Evolutionary conservation across 2,888 invertebrate genomes (phyloP).

Genomic region (Drosophila macrospina): DNA sequence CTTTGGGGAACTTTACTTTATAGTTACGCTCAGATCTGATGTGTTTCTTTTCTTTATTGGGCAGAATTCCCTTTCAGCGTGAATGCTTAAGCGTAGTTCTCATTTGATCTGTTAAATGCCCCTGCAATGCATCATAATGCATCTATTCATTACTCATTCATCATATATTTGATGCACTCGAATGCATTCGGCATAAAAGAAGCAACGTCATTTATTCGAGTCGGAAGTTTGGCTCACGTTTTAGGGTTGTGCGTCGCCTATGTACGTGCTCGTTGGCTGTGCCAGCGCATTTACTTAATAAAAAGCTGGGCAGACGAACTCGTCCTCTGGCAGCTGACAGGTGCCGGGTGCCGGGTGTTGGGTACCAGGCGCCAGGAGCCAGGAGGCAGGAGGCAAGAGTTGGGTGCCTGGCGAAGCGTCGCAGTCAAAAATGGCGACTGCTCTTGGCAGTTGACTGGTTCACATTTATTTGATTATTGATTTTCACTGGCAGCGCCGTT

Average conservation of each 20-base stretch:
- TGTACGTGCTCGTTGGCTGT: slow-evolving; percentile 48
- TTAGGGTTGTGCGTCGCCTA: slow-evolving; percentile 52
- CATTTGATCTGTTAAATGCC: background rate
- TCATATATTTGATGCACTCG: slow-evolving; percentile 24
- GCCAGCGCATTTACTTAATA: slow-evolving; percentile 50
- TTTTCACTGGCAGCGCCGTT: slow-evolving; percentile 57
- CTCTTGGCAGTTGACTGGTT: slow-evolving; percentile 71
- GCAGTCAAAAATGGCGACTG: slow-evolving; percentile 51
- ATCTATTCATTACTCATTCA: slow-evolving; percentile 22
- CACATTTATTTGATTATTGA: slow-evolving; percentile 75
- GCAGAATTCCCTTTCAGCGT: background rate
- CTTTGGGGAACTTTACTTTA: too few relatives aligned
- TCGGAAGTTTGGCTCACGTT: slow-evolving; percentile 60
- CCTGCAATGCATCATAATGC: slow-evolving; percentile 26
- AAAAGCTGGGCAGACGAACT: slow-evolving; percentile 37
- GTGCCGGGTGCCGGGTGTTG: background rate
- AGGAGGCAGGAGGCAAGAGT: background rate
- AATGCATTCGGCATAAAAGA: slow-evolving; percentile 45
- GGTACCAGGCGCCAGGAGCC: background rate
- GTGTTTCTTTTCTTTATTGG: too few relatives aligned
- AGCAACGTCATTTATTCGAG: slow-evolving; percentile 51
- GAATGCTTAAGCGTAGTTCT: background rate
- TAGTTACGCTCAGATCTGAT: too few relatives aligned
- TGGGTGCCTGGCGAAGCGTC: background rate
- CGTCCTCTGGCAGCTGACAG: background rate